Evolutionary conservation across 2,113 vertebrate species (phyloP), one percentile per base, ranked within the genome.

Genomic region (Neolamprologus tretocephalus): DNA sequence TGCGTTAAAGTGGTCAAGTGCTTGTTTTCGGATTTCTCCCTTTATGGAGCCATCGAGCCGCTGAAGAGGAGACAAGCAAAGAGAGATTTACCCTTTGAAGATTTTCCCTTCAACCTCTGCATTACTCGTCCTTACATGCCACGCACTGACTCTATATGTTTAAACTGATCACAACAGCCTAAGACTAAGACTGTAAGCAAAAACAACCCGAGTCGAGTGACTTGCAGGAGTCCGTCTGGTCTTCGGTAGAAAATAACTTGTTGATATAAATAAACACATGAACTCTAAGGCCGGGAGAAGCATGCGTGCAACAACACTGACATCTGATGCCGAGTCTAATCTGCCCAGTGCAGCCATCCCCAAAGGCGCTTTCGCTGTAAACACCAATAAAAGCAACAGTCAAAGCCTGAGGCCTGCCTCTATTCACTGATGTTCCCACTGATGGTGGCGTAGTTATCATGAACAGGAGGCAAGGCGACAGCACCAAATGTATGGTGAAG

Each of bases 1-100:
- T 1, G 99, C 99, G 78, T 99, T 99, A 96, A 99, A 99, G 96
- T 99, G 99, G 94, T 99, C 99, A 82, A 99, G 96, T 1, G 99
- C 99, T 96, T 99, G 99, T 92, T 99, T 99, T 86, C 99, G 96
- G 92, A 99, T 97, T 96, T 99, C 99, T 94, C 98, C 98, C 94
- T 98, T 99, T 96, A 99, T 99, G 4, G 98, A 99, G 79, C 98
- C 99, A 85, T 99, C 98, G 95, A 99, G 92, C 79, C 98, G 98
- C 99, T 99, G 95, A 81, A 94, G 91, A 93, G 89, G 91, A 94
- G 89, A 78, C 88, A 80, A 57, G 71, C 93, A 93, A 85, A 93
- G 81, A 3, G 71, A 84, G 4, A 88, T 83, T 80, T 87, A 87
- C 7, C 54, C 40, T 66, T 21, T 42, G 11, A 71, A 75, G 12